A percentile compares a stretch with the other conserved stretches of the same genome.
Conservation (phyloP, 2,888 invertebrate genomes). For the Metacarcinus magister region DNA sequence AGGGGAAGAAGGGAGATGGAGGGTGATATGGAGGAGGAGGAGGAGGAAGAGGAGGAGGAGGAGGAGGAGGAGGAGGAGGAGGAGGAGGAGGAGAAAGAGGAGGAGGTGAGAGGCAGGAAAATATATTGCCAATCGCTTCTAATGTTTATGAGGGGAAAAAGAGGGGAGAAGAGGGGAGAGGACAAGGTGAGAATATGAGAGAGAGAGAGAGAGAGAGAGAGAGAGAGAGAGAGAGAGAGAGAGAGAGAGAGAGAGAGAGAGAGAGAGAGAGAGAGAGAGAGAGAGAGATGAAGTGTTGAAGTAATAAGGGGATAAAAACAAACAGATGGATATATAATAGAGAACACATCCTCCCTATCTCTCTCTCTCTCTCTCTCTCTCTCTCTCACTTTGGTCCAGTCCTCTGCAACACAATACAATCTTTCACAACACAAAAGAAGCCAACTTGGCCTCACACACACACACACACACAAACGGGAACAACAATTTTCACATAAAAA, state of each 20-base stretch:
- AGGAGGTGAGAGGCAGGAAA: slow-evolving; percentile 1
- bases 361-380: slow-evolving; percentile 7
- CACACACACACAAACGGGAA: too few species aligned
- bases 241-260: slow-evolving; percentile 47
- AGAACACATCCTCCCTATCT: neutral
- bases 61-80: slow-evolving; percentile 6
- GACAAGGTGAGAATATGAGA: neutral
- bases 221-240: slow-evolving; percentile 47
- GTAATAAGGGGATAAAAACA: neutral
- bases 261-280: slow-evolving; percentile 22
- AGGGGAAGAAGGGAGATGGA: neutral
- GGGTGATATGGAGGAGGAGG: neutral
- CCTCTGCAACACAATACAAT: too few species aligned
- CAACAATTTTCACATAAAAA: neutral
- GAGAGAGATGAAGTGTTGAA: neutral
- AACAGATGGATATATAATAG: neutral
- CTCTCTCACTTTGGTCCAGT: neutral
- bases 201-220: slow-evolving; percentile 20
- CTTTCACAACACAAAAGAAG: neutral
- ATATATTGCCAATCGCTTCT: neutral
- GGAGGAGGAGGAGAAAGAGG: slow-evolving; percentile 7
- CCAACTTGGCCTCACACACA: neutral
- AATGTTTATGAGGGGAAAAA: slow-evolving; percentile 36
- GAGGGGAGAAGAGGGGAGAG: neutral
- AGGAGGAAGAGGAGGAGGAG: neutral